Evolutionary conservation across 2,797 vertebrate genomes (phyloP).

Genomic region (Bradypus variegatus): DNA sequence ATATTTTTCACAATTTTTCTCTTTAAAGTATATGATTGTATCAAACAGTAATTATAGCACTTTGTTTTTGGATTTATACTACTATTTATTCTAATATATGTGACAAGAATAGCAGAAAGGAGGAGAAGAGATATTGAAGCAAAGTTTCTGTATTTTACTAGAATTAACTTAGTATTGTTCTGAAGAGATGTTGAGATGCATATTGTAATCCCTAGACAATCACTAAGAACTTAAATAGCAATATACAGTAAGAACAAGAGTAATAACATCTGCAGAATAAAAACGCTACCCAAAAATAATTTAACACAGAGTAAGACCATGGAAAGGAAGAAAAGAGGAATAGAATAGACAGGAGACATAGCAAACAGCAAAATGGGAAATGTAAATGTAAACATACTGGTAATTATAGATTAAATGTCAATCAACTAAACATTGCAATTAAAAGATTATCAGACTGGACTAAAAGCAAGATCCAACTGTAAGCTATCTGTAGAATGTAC

Average conservation of each 20-base stretch:
- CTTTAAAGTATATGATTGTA: not conserved
- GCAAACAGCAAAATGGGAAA: not conserved
- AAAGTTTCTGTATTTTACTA: not conserved
- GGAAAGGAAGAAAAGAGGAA: not conserved
- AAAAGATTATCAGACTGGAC: not conserved
- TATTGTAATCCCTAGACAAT: not conserved
- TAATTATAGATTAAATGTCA: not conserved
- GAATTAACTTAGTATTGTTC: not conserved
- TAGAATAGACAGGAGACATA: not conserved
- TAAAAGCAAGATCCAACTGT: not conserved
- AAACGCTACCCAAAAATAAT: not conserved
- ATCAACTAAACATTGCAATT: not conserved
- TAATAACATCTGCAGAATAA: not conserved
- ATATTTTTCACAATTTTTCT: not conserved
- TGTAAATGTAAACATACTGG: not conserved
- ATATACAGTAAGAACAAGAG: not conserved
- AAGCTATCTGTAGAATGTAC: not conserved
- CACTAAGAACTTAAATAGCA: not conserved
- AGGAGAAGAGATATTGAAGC: not conserved
- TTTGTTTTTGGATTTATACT: not conserved
- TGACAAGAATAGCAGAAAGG: not conserved
- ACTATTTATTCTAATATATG: not conserved
- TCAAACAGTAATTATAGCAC: not conserved
- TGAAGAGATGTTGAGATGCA: not conserved
- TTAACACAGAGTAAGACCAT: not conserved